Conservation (phyloP, 1,140 invertebrate genomes). For the Heliconius melpomene region DNA sequence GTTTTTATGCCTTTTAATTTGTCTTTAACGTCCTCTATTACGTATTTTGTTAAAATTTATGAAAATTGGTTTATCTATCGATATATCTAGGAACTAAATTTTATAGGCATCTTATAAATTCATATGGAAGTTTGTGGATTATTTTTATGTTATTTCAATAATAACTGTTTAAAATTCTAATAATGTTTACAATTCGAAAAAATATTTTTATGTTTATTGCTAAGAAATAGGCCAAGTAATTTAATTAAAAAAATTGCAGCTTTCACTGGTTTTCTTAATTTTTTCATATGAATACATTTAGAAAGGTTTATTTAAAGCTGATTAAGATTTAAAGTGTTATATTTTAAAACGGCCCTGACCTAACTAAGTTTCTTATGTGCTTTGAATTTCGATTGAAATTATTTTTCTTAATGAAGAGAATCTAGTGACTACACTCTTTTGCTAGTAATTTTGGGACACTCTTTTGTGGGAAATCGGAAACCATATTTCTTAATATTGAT, state of each 20-base stretch:
- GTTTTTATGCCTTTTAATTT: constrained; percentile 18
- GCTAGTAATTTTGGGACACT: too few species aligned
- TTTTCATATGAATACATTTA: not conserved
- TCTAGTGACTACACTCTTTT: not conserved
- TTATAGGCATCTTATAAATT: too few species aligned
- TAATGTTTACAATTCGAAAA: too few species aligned
- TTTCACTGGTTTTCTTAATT: not conserved
- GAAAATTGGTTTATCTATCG: not conserved
- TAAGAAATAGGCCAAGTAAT: not conserved
- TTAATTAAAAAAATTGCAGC: not conserved
- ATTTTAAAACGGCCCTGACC: not conserved
- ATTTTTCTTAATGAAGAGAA: not conserved
- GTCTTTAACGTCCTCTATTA: not conserved
- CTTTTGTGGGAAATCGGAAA: too few species aligned
- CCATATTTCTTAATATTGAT: too few species aligned
- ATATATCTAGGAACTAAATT: not conserved
- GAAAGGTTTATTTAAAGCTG: not conserved
- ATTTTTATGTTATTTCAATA: too few species aligned
- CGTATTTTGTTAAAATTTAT: not conserved
- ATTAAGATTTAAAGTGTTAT: not conserved
- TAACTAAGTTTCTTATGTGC: constrained; percentile 3
- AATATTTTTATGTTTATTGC: too few species aligned
- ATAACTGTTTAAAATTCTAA: too few species aligned
- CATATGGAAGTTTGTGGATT: too few species aligned
- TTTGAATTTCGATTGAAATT: not conserved